Evolutionary conservation across 2,113 vertebrate species (phyloP), one percentile per base, ranked within the genome.

Genomic region (Synchiropus splendidus): DNA sequence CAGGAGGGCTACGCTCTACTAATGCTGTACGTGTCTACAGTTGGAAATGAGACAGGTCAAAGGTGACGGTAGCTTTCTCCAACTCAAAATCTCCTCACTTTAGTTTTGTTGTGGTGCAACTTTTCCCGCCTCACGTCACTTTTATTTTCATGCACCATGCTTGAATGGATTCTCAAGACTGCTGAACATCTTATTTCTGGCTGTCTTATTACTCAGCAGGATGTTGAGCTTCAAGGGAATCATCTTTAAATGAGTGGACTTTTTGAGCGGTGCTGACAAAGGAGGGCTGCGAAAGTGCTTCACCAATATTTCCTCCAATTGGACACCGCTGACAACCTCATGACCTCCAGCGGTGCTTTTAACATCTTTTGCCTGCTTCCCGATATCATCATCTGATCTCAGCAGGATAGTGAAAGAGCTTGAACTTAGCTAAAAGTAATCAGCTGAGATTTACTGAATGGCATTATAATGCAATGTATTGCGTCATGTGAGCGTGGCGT

Each of bases 91-190:
- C 39, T 15, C 38, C 16, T 51, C 31, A 45, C 57, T 35, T 38
- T 33, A 27, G 21, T 27, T 27, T 27, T 8, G 4, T 27, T 27
- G n/a, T n/a, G n/a, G n/a, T 8, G 21, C 21, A 27, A 27, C 21
- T 27, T 27, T 27, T 8, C 4, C 21, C 21, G 8, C 21, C 21
- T 27, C 21, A 27, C 8, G 8, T 27, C 21, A 27, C 8, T 5
- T 27, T 27, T 59, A 42, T 63, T 61, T 37, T 64, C 37, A 58
- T 72, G 36, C 60, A 58, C 40, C 54, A 12, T 58, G 41, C 43
- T 56, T 43, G 13, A 36, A 15, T 32, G 54, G 45, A 58, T 51
- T 47, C 36, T 36, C 6, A 31, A 48, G 12, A 45, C 32, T 34
- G 27, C 43, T 32, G 12, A 37, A 53, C 40, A 38, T 33, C 31